Conservation (phyloP, 2,113 vertebrate species). For the Cnemophilus loriae region DNA sequence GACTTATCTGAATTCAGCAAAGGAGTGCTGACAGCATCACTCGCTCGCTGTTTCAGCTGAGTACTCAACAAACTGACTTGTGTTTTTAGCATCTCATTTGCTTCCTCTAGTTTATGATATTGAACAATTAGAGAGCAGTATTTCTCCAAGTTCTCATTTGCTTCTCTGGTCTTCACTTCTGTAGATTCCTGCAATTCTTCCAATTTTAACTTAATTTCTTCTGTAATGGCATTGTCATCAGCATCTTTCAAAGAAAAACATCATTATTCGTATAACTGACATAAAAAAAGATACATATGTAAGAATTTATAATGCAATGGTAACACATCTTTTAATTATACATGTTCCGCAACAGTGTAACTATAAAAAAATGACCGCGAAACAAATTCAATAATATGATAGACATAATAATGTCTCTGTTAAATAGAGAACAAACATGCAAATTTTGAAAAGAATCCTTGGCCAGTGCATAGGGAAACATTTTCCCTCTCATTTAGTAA, state of each 20-base stretch:
- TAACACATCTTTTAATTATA: background rate
- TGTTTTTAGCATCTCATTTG: slow-evolving; percentile 78
- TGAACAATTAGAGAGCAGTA: slow-evolving; percentile 83
- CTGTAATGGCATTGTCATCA: background rate
- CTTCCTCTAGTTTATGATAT: slow-evolving; percentile 84
- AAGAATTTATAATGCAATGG: background rate
- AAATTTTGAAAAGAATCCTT: background rate
- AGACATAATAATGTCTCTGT: background rate
- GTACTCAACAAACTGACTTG: slow-evolving; percentile 71
- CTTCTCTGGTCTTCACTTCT: slow-evolving; percentile 80
- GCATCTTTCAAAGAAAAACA: slow-evolving; percentile 52
- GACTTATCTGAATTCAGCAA: background rate
- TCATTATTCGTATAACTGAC: background rate
- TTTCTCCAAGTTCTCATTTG: slow-evolving; percentile 86
- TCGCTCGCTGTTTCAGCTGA: slow-evolving; percentile 27
- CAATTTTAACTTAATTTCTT: slow-evolving; percentile 70
- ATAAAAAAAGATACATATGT: background rate
- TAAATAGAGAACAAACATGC: background rate
- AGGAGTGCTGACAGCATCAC: background rate
- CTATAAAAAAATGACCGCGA: background rate
- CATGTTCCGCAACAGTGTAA: background rate
- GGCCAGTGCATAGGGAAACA: background rate
- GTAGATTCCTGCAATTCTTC: slow-evolving; percentile 75
- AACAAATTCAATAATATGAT: background rate
- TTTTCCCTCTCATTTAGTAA: background rate